Percentiles rank a stretch among this genome's conserved stretches.
phyloP scores from a whole-genome alignment of 1,140 invertebrate genomes.

The Bombus pyrosoma region DNA sequence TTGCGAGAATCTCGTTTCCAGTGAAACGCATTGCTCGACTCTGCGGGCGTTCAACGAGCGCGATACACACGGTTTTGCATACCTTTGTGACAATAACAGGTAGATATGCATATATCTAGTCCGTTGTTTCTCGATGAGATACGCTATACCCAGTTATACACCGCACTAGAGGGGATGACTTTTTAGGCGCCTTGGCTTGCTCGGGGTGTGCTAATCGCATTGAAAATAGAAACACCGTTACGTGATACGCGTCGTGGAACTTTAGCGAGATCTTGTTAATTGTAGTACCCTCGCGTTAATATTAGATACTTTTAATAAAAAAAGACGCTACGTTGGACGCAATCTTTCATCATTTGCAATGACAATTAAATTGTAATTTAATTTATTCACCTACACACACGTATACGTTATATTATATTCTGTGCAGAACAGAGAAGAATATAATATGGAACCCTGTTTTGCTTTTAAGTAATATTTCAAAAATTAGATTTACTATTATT shows the following conservation, averaged over 20 bases:
- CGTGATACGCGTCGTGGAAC: neutral
- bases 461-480: neutral
- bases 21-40: conserved; percentile 50
- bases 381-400: neutral
- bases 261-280: neutral
- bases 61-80: conserved; percentile 52
- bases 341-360: neutral
- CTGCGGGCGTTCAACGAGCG: conserved; percentile 29
- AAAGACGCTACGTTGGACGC: neutral
- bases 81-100: conserved; percentile 49
- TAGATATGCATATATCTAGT: conserved; percentile 56
- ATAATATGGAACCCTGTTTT: neutral
- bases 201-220: neutral
- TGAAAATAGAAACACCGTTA: conserved; percentile 1
- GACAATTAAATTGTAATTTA: neutral
- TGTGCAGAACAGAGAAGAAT: neutral
- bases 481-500: neutral
- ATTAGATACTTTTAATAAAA: neutral
- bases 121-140: conserved; percentile 32
- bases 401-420: neutral
- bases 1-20: conserved; percentile 48
- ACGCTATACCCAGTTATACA: neutral
- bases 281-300: no score
- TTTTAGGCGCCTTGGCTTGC: neutral
- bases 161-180: neutral